A percentile compares a stretch with the other conserved stretches of the same genome.
Conservation (phyloP, 2,888 invertebrate species). For the Drosophila nigricruria region DNA sequence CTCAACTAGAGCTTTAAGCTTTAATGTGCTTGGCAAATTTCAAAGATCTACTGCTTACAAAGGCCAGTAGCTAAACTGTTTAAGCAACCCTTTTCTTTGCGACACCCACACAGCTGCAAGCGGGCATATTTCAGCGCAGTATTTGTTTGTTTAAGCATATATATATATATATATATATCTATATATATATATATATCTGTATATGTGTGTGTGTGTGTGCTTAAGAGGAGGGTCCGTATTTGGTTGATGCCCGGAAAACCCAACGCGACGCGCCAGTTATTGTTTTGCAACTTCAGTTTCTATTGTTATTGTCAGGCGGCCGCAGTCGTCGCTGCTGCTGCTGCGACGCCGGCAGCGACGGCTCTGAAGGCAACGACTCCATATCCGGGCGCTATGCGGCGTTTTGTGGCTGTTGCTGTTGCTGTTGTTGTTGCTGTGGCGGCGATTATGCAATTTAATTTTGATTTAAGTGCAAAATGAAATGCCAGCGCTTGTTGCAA, state of each 20-base stretch:
- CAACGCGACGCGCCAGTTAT: constrained; percentile 77
- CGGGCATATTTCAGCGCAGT: constrained; percentile 39
- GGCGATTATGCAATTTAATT: constrained; percentile 75
- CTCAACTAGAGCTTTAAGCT: background rate
- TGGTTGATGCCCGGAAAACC: constrained; percentile 70
- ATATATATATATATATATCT: background rate
- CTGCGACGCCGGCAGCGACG: constrained; percentile 45
- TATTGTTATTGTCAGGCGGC: constrained; percentile 74
- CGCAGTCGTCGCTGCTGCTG: constrained; percentile 19
- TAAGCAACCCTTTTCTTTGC: constrained; percentile 32
- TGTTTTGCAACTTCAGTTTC: constrained; percentile 81
- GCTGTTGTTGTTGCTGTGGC: constrained; percentile 39
- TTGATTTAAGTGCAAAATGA: constrained; percentile 74
- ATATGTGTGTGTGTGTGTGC: background rate
- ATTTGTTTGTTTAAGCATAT: constrained; percentile 12
- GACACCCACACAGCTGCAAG: constrained; percentile 27
- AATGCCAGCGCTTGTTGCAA: constrained; percentile 57
- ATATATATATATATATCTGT: background rate
- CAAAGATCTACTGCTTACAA: too few species aligned
- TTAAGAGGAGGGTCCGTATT: constrained; percentile 30
- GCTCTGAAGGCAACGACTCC: constrained; percentile 68
- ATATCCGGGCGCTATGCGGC: constrained; percentile 45
- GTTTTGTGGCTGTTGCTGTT: constrained; percentile 28
- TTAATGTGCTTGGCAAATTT: background rate
- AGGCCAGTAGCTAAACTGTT: constrained; percentile 19